Evolutionary conservation across 2,888 invertebrate genomes (phyloP).

Genomic region (Teinopalpus imperialis): DNA sequence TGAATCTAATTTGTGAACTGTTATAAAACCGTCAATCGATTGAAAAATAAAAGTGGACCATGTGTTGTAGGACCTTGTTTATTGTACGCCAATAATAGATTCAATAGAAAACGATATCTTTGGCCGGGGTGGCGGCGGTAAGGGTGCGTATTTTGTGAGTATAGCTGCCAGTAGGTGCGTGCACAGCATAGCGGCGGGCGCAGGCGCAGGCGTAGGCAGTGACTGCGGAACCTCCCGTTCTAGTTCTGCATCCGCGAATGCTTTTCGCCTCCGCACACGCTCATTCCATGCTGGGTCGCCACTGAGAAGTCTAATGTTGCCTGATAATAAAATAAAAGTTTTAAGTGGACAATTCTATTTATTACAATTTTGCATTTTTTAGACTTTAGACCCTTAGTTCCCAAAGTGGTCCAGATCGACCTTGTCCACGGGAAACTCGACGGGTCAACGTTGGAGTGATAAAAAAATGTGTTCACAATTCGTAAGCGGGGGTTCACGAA

Average conservation of each 20-base stretch:
- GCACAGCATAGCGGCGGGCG: slow-evolving; percentile 73
- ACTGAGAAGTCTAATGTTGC: slow-evolving; percentile 40
- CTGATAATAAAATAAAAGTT: slow-evolving; percentile 35
- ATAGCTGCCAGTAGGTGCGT: slow-evolving; percentile 70
- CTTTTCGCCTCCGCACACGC: slow-evolving; percentile 78
- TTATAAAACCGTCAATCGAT: too few relatives aligned
- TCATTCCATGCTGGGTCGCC: slow-evolving; percentile 75
- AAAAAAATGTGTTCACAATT: too few relatives aligned
- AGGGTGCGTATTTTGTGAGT: slow-evolving; percentile 59
- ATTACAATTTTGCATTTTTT: too few relatives aligned
- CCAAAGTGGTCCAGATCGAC: too few relatives aligned
- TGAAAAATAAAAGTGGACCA: too few relatives aligned
- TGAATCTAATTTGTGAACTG: too few relatives aligned
- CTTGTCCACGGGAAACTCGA: too few relatives aligned
- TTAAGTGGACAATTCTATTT: too few relatives aligned
- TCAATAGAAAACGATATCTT: slow-evolving; percentile 85
- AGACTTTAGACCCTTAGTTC: too few relatives aligned
- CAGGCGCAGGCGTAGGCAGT: slow-evolving; percentile 43
- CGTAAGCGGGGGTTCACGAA: too few relatives aligned
- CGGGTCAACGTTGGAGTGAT: too few relatives aligned
- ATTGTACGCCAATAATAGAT: slow-evolving; percentile 85
- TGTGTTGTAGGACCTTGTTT: too few relatives aligned
- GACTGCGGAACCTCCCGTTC: slow-evolving; percentile 70
- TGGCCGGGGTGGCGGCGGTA: slow-evolving; percentile 53
- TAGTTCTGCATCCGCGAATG: slow-evolving; percentile 87